These are phyloP conservation scores for Macrotus californicus DNA, from an alignment of 2,113 vertebrate genomes.

Conservation along the genomic window DNA sequence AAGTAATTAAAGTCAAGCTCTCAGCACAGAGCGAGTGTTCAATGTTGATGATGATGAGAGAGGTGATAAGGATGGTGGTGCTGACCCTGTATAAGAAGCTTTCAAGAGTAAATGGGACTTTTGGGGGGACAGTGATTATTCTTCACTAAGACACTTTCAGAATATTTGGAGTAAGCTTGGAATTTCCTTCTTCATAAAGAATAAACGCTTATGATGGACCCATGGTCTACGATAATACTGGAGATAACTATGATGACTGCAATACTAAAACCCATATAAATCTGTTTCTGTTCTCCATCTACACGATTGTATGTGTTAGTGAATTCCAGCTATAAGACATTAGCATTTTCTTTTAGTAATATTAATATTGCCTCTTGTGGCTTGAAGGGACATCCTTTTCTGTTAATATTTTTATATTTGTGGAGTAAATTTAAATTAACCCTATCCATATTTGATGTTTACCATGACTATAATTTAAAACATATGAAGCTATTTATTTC, in stretches of 20 bases:
- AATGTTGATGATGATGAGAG: background rate
- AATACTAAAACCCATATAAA: background rate
- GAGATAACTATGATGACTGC: background rate
- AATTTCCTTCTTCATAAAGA: constrained; percentile 22
- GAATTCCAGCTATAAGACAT: background rate
- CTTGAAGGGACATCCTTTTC: background rate
- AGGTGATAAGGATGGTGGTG: background rate
- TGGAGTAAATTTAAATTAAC: constrained; percentile 30
- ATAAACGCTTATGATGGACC: background rate
- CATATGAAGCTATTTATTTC: constrained; percentile 46
- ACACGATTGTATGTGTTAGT: background rate
- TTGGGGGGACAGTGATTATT: background rate
- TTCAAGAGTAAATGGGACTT: background rate
- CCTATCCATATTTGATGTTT: constrained; percentile 43
- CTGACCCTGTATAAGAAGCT: background rate
- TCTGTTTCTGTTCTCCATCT: background rate
- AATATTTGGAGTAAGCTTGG: background rate
- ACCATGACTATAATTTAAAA: constrained; percentile 40
- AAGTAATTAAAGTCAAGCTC: background rate
- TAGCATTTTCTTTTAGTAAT: background rate
- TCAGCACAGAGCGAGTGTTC: background rate
- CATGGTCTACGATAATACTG: background rate
- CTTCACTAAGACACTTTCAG: background rate
- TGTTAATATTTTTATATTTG: constrained; percentile 19
- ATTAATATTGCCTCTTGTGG: background rate